Percentiles rank a stretch among this genome's conserved stretches.
Evolutionary conservation across 2,888 invertebrate species (phyloP).

Genomic region (Arge pagana): DNA sequence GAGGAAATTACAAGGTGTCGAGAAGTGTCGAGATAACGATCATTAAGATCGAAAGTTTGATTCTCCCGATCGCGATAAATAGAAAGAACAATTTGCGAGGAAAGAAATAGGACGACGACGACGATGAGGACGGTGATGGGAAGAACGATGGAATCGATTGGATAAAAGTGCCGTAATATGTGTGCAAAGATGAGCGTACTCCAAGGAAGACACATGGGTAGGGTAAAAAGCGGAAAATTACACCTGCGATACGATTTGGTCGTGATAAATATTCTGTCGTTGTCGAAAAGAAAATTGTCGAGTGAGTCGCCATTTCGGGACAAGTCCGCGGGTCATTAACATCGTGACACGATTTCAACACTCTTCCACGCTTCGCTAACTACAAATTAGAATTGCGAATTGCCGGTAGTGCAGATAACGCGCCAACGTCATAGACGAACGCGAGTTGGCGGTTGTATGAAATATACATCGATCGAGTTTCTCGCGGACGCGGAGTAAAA

Average conservation of each 20-base stretch:
- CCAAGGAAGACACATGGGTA: conserved; percentile 56
- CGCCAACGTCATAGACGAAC: too few species aligned
- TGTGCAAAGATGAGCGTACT: conserved; percentile 57
- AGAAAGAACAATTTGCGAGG: not conserved
- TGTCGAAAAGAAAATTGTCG: not conserved
- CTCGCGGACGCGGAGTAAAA: too few species aligned
- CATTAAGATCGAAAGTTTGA: too few species aligned
- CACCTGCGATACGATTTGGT: too few species aligned
- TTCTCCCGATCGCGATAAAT: not conserved
- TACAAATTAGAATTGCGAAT: conserved; percentile 46
- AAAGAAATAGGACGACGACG: too few species aligned
- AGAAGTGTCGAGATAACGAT: too few species aligned
- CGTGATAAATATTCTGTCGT: conserved; percentile 8
- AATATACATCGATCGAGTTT: too few species aligned
- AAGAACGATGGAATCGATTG: conserved; percentile 11
- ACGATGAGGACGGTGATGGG: too few species aligned
- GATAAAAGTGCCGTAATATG: conserved; percentile 40
- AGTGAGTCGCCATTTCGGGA: conserved; percentile 5
- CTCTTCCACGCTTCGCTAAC: conserved; percentile 51
- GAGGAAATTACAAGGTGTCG: too few species aligned
- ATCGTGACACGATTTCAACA: conserved; percentile 51
- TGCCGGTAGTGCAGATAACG: too few species aligned
- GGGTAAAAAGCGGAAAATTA: too few species aligned
- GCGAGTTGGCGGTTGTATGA: too few species aligned
- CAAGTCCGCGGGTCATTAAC: conserved; percentile 47